Evolutionary conservation across 2,888 invertebrate species (phyloP).

Genomic region (Abrostola tripartita): DNA sequence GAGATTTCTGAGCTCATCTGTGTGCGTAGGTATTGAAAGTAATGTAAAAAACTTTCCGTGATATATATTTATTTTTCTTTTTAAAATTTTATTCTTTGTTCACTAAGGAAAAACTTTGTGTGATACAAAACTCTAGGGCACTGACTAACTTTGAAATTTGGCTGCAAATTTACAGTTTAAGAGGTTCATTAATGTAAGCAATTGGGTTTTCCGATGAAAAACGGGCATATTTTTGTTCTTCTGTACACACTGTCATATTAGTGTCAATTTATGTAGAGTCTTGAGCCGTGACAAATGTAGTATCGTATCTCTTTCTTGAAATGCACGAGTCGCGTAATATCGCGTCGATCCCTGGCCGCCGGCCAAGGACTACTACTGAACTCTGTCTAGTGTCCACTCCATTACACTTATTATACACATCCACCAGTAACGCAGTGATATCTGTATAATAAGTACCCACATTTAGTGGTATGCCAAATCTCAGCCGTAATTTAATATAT

Average conservation of each 20-base stretch:
- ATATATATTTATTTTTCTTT: constrained; percentile 33
- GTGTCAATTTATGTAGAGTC: constrained; percentile 62
- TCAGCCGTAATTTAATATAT: constrained; percentile 23
- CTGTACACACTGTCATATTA: constrained; percentile 58
- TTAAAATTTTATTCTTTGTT: background rate
- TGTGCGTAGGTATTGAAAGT: constrained; percentile 26
- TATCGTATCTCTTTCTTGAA: constrained; percentile 59
- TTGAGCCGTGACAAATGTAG: constrained; percentile 54
- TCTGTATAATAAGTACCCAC: constrained; percentile 10
- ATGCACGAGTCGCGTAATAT: constrained; percentile 62
- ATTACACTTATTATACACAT: constrained; percentile 54
- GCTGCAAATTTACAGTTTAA: constrained; percentile 12
- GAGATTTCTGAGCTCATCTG: constrained; percentile 9
- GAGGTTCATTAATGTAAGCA: constrained; percentile 25
- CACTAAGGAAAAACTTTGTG: constrained; percentile 10
- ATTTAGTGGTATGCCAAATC: constrained; percentile 38
- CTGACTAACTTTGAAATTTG: constrained; percentile 14
- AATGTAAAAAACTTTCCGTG: constrained; percentile 23
- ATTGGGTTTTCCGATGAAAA: constrained; percentile 32
- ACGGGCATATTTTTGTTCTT: constrained; percentile 36
- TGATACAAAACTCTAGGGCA: constrained; percentile 22
- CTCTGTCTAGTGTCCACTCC: constrained; percentile 61
- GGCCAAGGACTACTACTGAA: constrained; percentile 65
- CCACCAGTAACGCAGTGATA: constrained; percentile 12
- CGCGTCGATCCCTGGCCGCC: constrained; percentile 65